Conservation (phyloP, 2,888 invertebrate species). For the Drosophila anomalipes region DNA sequence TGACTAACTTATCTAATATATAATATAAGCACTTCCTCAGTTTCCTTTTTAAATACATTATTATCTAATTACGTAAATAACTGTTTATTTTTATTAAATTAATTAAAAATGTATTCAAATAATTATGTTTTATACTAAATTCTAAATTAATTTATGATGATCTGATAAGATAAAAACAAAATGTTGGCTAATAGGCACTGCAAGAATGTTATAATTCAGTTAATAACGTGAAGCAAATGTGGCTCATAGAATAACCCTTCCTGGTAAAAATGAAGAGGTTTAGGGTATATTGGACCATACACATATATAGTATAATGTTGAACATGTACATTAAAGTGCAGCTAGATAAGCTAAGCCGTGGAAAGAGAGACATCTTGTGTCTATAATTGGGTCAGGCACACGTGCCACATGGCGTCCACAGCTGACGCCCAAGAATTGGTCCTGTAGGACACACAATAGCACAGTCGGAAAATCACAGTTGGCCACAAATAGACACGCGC, state of each 20-base stretch:
- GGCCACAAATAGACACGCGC: slow-evolving; percentile 77
- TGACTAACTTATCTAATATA: background rate
- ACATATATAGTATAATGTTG: background rate
- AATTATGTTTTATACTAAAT: background rate
- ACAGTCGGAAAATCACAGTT: slow-evolving; percentile 74
- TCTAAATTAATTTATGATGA: background rate
- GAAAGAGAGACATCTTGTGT: slow-evolving; percentile 26
- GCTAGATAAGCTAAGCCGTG: slow-evolving; percentile 11
- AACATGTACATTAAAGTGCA: background rate
- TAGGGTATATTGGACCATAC: slow-evolving; percentile 1
- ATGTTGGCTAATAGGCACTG: background rate
- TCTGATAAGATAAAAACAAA: too few relatives aligned
- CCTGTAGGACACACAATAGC: slow-evolving; percentile 36
- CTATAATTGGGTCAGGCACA: slow-evolving; percentile 54
- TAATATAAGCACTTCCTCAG: background rate
- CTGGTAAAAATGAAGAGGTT: background rate
- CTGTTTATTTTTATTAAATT: background rate
- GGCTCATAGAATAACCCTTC: background rate
- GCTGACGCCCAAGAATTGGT: slow-evolving; percentile 53
- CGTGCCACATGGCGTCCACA: slow-evolving; percentile 53
- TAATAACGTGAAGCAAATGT: too few relatives aligned
- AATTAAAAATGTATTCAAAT: background rate
- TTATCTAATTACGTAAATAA: background rate
- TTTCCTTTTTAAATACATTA: background rate
- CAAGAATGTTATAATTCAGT: background rate